Evolutionary conservation across 1,140 invertebrate genomes (phyloP).

Genomic region (Odontomachus brunneus): DNA sequence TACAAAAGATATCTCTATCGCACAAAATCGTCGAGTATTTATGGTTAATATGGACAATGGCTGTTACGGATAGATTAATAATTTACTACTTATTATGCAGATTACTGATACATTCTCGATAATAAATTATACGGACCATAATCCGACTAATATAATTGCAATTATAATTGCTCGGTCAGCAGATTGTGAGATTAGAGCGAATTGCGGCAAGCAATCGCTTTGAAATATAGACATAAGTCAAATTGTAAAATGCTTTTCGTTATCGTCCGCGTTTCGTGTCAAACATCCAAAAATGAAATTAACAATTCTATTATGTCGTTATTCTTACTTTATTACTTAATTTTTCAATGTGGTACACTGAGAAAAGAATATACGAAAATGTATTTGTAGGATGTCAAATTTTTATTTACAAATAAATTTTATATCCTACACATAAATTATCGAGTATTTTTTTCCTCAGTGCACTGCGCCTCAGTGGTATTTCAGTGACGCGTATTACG

Average conservation of each 20-base stretch:
- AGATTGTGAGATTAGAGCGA: constrained; percentile 8
- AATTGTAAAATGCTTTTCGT: neutral
- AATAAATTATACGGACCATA: constrained; percentile 21
- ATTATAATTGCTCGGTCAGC: constrained; percentile 35
- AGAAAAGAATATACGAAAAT: too few species aligned
- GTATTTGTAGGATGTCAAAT: too few species aligned
- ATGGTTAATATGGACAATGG: neutral
- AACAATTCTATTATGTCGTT: neutral
- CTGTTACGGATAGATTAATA: constrained; percentile 22
- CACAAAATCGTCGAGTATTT: neutral
- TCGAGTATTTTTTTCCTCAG: too few species aligned
- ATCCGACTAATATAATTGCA: constrained; percentile 20
- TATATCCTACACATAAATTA: too few species aligned
- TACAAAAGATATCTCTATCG: constrained; percentile 4
- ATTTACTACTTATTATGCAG: constrained; percentile 38
- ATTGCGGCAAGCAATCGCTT: constrained; percentile 14
- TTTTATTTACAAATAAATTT: too few species aligned
- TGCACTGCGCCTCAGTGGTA: too few species aligned
- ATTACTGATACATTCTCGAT: constrained; percentile 14
- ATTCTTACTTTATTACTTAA: neutral
- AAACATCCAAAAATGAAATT: neutral
- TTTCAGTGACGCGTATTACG: too few species aligned
- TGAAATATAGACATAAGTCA: neutral
- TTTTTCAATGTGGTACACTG: neutral
- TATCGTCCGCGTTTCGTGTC: neutral